Evolutionary conservation across 2,113 vertebrate species (phyloP).

Genomic region (Bufo bufo): DNA sequence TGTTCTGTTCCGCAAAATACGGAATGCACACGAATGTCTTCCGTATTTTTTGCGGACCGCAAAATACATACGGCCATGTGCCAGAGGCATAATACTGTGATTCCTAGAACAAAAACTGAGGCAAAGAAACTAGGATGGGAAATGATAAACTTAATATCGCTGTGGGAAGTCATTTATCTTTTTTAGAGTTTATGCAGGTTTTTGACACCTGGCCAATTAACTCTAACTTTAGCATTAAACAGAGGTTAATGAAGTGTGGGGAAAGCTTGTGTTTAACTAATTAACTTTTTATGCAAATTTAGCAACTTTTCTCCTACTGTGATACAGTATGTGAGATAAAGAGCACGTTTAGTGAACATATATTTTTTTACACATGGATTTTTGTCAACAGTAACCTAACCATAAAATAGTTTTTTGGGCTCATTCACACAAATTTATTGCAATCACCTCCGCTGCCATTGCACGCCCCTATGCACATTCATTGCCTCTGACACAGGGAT

Average conservation of each 20-base stretch:
- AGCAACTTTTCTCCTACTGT: slow-evolving; percentile 38
- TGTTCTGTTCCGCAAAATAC: no score
- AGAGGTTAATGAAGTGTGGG: slow-evolving; percentile 56
- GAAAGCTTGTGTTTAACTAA: slow-evolving; percentile 37
- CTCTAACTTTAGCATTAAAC: slow-evolving; percentile 44
- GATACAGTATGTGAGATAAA: neutral
- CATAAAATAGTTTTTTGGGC: neutral
- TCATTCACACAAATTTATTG: neutral
- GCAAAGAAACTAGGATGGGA: neutral
- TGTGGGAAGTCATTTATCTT: slow-evolving; percentile 42
- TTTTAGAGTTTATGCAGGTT: slow-evolving; percentile 41
- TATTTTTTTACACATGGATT: neutral
- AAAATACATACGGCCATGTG: neutral
- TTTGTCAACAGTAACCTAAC: neutral
- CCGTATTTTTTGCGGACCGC: no score
- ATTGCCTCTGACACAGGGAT: no score
- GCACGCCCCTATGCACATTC: no score
- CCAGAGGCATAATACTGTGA: neutral
- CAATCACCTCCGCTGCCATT: no score
- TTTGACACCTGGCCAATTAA: slow-evolving; percentile 56
- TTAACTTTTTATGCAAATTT: slow-evolving; percentile 44
- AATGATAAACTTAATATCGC: slow-evolving; percentile 13
- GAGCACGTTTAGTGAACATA: neutral
- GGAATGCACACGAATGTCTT: no score
- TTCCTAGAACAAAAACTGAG: neutral